Base-by-base conservation (phyloP, 2,888 invertebrate species). In the Philaethria dido region DNA sequence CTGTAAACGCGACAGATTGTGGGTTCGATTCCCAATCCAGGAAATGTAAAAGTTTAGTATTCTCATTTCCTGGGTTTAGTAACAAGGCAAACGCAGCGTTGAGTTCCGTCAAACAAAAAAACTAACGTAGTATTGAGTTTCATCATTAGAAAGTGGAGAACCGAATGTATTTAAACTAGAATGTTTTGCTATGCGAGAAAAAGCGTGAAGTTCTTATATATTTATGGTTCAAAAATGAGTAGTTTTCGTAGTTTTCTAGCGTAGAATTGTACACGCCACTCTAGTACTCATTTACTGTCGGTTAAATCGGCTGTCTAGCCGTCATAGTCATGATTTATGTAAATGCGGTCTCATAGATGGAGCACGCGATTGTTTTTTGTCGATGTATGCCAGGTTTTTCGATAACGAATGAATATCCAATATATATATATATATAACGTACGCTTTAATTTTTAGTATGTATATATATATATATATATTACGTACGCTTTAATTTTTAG, bases 271-370 rank as follows among this genome's bases (percentile, higher is more conserved):
- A 36, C 36, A 48, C 36, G 33, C 22, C 25, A 20, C 25, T 48
- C 16, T 18, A 29, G 57, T 14, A 47, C n/a, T 47, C 25, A 45
- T 55, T 63, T 63, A 57, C 64, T 29, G 64, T 59, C 48, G 59
- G 59, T 42, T 59, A 48, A 59, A 64, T 50, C 18, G 33, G 20
- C 60, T 47, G 48, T 68, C 65, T 55, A 48, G 55, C 64, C 61
- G 65, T 65, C 68, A 64, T 48, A 55, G 22, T 45, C 42, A 65
- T 68, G 68, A 68, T 68, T 68, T 68, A 68, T 65, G 61, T 65
- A 65, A 68, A 68, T 57, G 42, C 33, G 33, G 39, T 45, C 64
- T 59, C 48, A 52, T 68, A 55, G 57, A 66, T 66, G 52, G 57
- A 42, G 59, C 62, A 68, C 64, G 52, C 60, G 62, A 63, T 67